Base-by-base conservation (phyloP, 2,113 vertebrate genomes). In the Corythaixoides concolor region DNA sequence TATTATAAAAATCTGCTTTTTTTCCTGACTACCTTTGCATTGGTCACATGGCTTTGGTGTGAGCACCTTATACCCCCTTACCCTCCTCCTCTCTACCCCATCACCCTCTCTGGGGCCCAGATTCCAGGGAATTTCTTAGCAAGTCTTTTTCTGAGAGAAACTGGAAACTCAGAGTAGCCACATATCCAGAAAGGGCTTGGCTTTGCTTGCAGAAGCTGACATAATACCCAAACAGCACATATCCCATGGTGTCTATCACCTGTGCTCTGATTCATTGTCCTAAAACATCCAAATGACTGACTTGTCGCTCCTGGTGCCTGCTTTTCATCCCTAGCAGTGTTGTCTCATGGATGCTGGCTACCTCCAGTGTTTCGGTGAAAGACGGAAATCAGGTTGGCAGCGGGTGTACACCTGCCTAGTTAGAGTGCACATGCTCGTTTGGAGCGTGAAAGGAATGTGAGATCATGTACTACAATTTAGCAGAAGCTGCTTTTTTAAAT, bases 11-110 rank as follows among this genome's bases (percentile, higher is more conserved):
- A 97, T 88, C 93, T 97, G 94, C 84, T 87, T 90, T 87, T 96
- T 96, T 94, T 97, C 89, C 97, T 96, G 97, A 96, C 94, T 97
- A 97, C 96, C 96, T 96, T 97, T 96, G 94, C 91, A 95, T 93
- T 97, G 95, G 91, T 96, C 96, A 96, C 89, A 97, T 96, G 95
- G 95, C 96, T 95, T 96, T 96, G 94, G 93, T 96, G 91, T 96
- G 94, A 97, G 95, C 92, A 94, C 94, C 94, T 95, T 97, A 97
- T 90, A 78, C 82, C 92, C 85, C 78, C 55, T 85, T 92, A 75
- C 95, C 94, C 66, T 93, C 60, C 55, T 94, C 75, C 69, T 83
- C 53, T 88, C 80, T 77, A 81, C 73, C 91, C 82, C 59, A 11
- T 92, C 69, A 63, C 63, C 59, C 73, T 63, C 1, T 85, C 82